These are phyloP conservation scores for Oxystoma pomonae DNA, from an alignment of 2,888 invertebrate species.

Conservation along the genomic window DNA sequence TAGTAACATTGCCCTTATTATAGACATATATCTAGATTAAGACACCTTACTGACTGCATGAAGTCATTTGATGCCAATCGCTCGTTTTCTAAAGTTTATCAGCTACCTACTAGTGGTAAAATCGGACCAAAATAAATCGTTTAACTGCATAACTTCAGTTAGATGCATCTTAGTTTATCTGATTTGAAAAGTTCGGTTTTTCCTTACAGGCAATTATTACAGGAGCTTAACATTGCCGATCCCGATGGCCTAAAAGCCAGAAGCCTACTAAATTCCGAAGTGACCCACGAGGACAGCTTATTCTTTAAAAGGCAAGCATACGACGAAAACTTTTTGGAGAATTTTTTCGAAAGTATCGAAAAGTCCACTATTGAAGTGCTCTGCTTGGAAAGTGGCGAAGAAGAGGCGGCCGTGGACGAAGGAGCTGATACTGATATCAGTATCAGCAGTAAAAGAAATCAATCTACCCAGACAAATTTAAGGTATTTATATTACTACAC, in stretches of 20 bases:
- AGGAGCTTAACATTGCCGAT: slow-evolving; percentile 27
- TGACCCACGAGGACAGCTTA: slow-evolving; percentile 36
- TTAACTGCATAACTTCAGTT: no score
- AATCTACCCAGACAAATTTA: not conserved
- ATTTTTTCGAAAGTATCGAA: slow-evolving; percentile 3
- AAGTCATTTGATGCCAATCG: no score
- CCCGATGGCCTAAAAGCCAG: slow-evolving; percentile 26
- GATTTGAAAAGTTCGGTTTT: no score
- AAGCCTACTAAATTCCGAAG: slow-evolving; percentile 34
- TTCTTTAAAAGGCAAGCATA: slow-evolving; percentile 39
- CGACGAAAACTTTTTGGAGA: slow-evolving; percentile 33
- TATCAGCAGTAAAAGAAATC: not conserved
- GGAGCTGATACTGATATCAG: no score
- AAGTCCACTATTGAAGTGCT: not conserved
- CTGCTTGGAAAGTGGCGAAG: not conserved
- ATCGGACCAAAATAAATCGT: no score
- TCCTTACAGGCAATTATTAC: slow-evolving; percentile 28
- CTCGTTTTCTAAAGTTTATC: no score
- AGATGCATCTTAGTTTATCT: no score
- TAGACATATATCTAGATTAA: no score
- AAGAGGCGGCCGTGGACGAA: not conserved
- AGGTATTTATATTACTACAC: no score
- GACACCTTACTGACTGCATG: no score
- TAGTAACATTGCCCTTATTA: no score
- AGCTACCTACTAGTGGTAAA: no score